These are phyloP conservation scores for Stratiomys singularior DNA, from an alignment of 2,888 invertebrate species.

Conservation along the genomic window DNA sequence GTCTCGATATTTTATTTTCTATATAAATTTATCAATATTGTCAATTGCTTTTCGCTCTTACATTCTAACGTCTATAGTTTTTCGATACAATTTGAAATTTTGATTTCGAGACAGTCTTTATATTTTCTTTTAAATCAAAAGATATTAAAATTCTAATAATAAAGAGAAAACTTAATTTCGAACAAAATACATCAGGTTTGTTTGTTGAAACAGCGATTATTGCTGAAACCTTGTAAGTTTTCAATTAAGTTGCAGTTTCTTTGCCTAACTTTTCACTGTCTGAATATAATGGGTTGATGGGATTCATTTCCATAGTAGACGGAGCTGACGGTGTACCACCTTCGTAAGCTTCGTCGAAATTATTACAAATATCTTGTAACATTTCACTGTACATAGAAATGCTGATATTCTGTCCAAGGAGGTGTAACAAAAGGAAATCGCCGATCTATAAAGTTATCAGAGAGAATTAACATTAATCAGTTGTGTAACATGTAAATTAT, in stretches of 20 bases:
- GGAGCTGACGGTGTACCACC: slow-evolving; percentile 87
- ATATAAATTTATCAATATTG: slow-evolving; percentile 11
- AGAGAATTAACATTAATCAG: not conserved
- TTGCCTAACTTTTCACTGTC: slow-evolving; percentile 81
- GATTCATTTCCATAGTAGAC: slow-evolving; percentile 86
- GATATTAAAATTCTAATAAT: not conserved
- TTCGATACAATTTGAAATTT: slow-evolving; percentile 32
- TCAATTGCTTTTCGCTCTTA: not conserved
- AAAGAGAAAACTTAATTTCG: not conserved
- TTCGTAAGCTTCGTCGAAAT: slow-evolving; percentile 69
- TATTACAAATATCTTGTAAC: slow-evolving; percentile 74
- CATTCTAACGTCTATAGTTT: not conserved
- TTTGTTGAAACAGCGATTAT: not conserved
- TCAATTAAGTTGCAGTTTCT: slow-evolving; percentile 82
- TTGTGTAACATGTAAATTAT: not conserved
- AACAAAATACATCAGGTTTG: not conserved
- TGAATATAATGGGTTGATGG: slow-evolving; percentile 74
- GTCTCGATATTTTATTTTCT: slow-evolving; percentile 21
- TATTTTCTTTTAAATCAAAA: not conserved
- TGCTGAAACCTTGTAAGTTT: not conserved
- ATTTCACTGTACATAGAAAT: slow-evolving; percentile 83
- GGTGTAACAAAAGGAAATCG: slow-evolving; percentile 84
- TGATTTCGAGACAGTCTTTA: slow-evolving; percentile 49
- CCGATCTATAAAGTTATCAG: slow-evolving; percentile 78
- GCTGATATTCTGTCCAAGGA: slow-evolving; percentile 88